These are phyloP conservation scores for Torymus texanus DNA, from an alignment of 2,888 invertebrate genomes.

Conservation along the genomic window DNA sequence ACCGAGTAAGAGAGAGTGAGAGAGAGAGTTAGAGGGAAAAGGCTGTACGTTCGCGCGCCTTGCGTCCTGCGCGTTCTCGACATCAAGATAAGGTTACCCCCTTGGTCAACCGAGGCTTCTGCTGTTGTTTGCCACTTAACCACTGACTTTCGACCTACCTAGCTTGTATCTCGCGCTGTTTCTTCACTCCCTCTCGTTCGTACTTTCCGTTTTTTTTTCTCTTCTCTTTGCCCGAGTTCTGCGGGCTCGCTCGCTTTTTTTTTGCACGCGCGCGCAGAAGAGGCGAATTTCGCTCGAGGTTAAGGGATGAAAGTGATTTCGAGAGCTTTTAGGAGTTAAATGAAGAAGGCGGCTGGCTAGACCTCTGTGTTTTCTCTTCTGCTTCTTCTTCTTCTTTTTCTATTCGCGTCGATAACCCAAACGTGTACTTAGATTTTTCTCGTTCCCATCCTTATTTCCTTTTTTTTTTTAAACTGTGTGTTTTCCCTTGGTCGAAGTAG, in stretches of 20 bases:
- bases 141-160: slow-evolving; percentile 32
- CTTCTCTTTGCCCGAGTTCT: background rate
- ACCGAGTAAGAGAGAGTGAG: no score
- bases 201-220: background rate
- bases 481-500: no score
- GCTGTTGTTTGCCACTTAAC: slow-evolving; percentile 50
- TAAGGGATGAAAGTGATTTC: slow-evolving; percentile 51
- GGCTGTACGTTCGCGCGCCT: background rate
- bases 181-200: background rate
- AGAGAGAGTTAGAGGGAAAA: no score
- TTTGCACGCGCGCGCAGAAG: background rate
- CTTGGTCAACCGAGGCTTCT: slow-evolving; percentile 49
- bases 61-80: slow-evolving; percentile 14
- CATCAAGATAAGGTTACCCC: slow-evolving; percentile 54
- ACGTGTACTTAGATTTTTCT: no score
- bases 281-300: background rate
- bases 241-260: slow-evolving; percentile 18
- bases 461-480: no score
- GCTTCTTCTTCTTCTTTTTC: background rate
- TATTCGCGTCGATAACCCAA: no score
- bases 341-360: slow-evolving; percentile 21
- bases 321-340: slow-evolving; percentile 51
- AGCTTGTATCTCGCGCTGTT: slow-evolving; percentile 7
- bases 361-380: no score
- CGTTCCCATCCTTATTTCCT: no score